Percentiles rank a stretch among this genome's conserved stretches.
Conservation (phyloP, 2,888 invertebrate species). For the Endotricha flammealis region DNA sequence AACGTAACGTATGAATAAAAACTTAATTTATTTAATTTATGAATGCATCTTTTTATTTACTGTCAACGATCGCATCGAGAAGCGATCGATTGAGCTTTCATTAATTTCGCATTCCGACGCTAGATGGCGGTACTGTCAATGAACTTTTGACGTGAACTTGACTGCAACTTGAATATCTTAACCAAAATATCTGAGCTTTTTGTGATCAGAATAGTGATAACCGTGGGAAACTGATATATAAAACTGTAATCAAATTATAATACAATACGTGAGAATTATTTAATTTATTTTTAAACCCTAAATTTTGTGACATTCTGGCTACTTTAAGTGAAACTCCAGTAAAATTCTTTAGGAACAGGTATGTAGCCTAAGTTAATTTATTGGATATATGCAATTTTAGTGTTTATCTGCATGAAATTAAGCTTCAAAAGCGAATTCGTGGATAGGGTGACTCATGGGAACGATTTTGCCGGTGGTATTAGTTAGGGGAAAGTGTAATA, state of each 20-base stretch:
- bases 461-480: neutral
- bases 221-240: slow-evolving; percentile 47
- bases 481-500: slow-evolving; percentile 27
- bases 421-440: neutral
- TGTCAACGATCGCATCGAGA: slow-evolving; percentile 30
- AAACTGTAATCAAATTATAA: slow-evolving; percentile 40
- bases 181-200: slow-evolving; percentile 72
- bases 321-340: slow-evolving; percentile 28
- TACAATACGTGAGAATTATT: slow-evolving; percentile 46
- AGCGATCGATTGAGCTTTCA: slow-evolving; percentile 63
- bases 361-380: slow-evolving; percentile 30
- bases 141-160: slow-evolving; percentile 78
- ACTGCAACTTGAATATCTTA: slow-evolving; percentile 69
- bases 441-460: neutral
- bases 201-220: slow-evolving; percentile 59
- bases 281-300: slow-evolving; percentile 36
- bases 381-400: slow-evolving; percentile 12
- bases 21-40: too few relatives aligned
- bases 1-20: too few relatives aligned
- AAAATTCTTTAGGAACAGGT: slow-evolving; percentile 37
- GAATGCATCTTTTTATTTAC: slow-evolving; percentile 24
- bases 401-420: neutral
- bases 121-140: slow-evolving; percentile 60
- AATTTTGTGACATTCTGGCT: slow-evolving; percentile 30
- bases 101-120: slow-evolving; percentile 46